Conservation (phyloP, 2,888 invertebrate species). For the Abscondita cerata region DNA sequence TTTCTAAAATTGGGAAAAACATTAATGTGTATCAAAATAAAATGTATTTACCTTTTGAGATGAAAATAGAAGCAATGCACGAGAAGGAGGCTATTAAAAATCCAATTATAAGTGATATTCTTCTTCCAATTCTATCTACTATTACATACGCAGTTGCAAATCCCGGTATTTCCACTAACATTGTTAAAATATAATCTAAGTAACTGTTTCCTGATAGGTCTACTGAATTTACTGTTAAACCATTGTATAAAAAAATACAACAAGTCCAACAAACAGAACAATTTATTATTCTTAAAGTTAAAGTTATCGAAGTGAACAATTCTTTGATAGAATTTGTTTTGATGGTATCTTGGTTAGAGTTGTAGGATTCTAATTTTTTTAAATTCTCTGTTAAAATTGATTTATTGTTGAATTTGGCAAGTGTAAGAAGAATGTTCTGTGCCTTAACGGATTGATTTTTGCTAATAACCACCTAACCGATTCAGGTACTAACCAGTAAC, state of each 20-base stretch:
- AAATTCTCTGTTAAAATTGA: slow-evolving; percentile 50
- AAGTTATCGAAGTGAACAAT: slow-evolving; percentile 64
- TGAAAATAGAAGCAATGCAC: slow-evolving; percentile 66
- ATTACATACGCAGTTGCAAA: slow-evolving; percentile 69
- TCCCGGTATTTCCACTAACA: slow-evolving; percentile 76
- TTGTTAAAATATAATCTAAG: slow-evolving; percentile 75
- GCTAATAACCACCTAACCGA: slow-evolving; percentile 79
- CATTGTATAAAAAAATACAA: slow-evolving; percentile 81
- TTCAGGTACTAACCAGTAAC: slow-evolving; percentile 74
- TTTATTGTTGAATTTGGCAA: slow-evolving; percentile 65
- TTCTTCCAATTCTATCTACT: slow-evolving; percentile 70
- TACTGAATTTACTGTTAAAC: slow-evolving; percentile 79
- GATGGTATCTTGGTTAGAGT: not conserved
- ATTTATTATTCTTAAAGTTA: slow-evolving; percentile 63
- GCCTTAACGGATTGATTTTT: slow-evolving; percentile 63
- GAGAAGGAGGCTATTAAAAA: slow-evolving; percentile 69
- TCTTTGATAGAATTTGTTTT: slow-evolving; percentile 46
- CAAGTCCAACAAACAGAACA: slow-evolving; percentile 83
- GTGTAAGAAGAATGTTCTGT: not conserved
- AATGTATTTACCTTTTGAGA: slow-evolving; percentile 59
- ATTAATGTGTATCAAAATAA: not conserved
- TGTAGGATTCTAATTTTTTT: slow-evolving; percentile 43
- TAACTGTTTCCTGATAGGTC: slow-evolving; percentile 77
- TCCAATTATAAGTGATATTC: slow-evolving; percentile 67
- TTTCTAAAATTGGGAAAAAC: slow-evolving; percentile 57